phyloP scores from a whole-genome alignment of 2,113 vertebrate genomes.

The Archocentrus centrarchus region DNA sequence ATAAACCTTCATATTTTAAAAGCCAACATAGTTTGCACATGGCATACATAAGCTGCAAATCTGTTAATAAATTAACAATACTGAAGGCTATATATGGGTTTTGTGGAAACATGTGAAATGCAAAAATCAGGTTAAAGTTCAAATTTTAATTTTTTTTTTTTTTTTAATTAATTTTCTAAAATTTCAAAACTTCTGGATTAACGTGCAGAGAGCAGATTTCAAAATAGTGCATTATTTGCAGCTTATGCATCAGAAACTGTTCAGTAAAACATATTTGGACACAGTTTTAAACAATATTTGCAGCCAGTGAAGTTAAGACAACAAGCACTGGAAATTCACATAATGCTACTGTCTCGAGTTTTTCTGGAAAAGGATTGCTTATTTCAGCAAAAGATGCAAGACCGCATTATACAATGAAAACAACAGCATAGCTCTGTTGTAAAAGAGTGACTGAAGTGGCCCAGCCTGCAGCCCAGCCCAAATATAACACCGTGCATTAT shows the following conservation, averaged over 20 bases:
- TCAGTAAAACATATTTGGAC: neutral
- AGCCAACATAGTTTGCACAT: neutral
- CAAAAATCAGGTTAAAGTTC: neutral
- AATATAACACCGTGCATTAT: neutral
- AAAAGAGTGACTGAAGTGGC: neutral
- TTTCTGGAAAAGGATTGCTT: neutral
- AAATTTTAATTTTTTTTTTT: too few species aligned
- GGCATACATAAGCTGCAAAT: neutral
- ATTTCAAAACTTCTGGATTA: neutral
- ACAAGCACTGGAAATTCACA: too few species aligned
- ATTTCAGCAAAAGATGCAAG: neutral
- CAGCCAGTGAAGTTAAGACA: too few species aligned
- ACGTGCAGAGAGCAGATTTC: neutral
- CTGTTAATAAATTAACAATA: neutral
- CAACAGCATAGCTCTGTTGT: neutral
- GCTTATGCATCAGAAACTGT: neutral
- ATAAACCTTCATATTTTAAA: conserved; percentile 7
- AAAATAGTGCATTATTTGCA: neutral
- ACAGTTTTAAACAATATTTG: neutral
- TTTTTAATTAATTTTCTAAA: neutral
- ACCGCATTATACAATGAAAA: neutral
- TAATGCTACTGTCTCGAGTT: neutral
- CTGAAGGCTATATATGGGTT: neutral
- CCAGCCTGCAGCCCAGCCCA: neutral
- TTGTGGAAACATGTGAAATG: too few species aligned